Conservation (phyloP, 2,797 vertebrate species). For the Galaxias olidus region DNA sequence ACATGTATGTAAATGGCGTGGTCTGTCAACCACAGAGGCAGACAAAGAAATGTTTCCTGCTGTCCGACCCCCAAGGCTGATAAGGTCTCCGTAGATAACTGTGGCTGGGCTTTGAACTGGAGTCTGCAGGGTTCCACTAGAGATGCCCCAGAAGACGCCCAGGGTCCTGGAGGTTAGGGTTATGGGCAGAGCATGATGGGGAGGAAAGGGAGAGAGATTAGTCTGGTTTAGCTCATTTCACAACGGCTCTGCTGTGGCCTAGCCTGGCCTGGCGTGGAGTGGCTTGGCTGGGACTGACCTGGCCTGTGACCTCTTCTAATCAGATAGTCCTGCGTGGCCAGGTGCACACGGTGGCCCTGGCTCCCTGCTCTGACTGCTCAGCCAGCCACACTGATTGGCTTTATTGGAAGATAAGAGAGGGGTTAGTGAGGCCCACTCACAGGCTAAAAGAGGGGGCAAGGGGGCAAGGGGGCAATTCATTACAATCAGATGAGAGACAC, state of each 20-base stretch:
- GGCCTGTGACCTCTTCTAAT: slow-evolving; percentile 74
- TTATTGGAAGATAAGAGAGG: slow-evolving; percentile 66
- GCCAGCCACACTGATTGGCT: slow-evolving; percentile 63
- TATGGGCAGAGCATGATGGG: slow-evolving; percentile 2
- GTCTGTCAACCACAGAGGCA: slow-evolving; percentile 30
- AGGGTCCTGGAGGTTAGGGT: slow-evolving; percentile 17
- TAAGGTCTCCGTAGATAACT: slow-evolving; percentile 42
- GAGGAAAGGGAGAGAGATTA: slow-evolving; percentile 55
- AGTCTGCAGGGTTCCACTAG: slow-evolving; percentile 51
- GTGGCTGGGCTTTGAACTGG: slow-evolving; percentile 65
- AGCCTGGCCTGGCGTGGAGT: slow-evolving; percentile 37
- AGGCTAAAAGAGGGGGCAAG: slow-evolving; percentile 38
- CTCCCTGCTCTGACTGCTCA: slow-evolving; percentile 64
- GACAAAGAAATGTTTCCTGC: slow-evolving; percentile 26
- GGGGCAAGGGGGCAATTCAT: slow-evolving; percentile 43
- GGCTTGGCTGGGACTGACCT: slow-evolving; percentile 59
- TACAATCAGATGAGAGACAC: slow-evolving; percentile 27
- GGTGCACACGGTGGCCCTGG: slow-evolving; percentile 65
- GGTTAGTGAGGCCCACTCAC: slow-evolving; percentile 58
- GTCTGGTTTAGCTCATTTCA: slow-evolving; percentile 70
- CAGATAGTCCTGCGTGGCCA: slow-evolving; percentile 72
- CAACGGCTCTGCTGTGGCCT: slow-evolving; percentile 52
- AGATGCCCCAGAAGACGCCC: slow-evolving; percentile 34
- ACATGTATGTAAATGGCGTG: slow-evolving; percentile 1
- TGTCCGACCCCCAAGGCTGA: slow-evolving; percentile 43